Percentiles rank a stretch among this genome's conserved stretches.
Evolutionary conservation across 1,140 invertebrate species (phyloP).

Genomic region (Nymphalis io): DNA sequence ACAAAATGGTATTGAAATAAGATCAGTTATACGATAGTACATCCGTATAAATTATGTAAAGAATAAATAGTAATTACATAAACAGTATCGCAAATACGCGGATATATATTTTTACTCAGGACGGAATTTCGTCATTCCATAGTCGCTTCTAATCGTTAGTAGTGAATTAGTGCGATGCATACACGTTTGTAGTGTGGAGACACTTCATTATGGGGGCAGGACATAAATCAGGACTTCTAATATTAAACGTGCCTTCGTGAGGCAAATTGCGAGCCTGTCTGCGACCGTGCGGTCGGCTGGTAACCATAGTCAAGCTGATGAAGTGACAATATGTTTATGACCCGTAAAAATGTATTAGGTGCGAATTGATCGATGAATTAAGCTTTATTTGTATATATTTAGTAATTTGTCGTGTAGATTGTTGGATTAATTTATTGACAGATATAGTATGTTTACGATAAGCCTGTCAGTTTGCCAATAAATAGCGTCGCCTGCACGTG

Average conservation of each 20-base stretch:
- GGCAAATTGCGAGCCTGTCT: constrained; percentile 73
- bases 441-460: constrained; percentile 18
- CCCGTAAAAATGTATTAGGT: constrained; percentile 50
- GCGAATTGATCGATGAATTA: constrained; percentile 45
- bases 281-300: constrained; percentile 53
- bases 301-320: constrained; percentile 47
- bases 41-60: neutral
- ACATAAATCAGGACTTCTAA: constrained; percentile 82
- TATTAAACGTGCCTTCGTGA: constrained; percentile 80
- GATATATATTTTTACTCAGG: constrained; percentile 46
- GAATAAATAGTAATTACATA: neutral
- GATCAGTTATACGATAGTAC: too few species aligned
- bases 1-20: too few species aligned
- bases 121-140: constrained; percentile 45
- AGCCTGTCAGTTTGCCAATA: constrained; percentile 10
- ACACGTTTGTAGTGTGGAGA: constrained; percentile 74
- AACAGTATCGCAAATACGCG: constrained; percentile 35
- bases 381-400: constrained; percentile 9
- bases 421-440: constrained; percentile 16
- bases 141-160: constrained; percentile 64
- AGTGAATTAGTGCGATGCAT: constrained; percentile 75
- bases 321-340: constrained; percentile 54
- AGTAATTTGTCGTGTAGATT: constrained; percentile 22
- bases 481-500: constrained; percentile 3
- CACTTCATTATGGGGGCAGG: constrained; percentile 80